A percentile compares a stretch with the other conserved stretches of the same genome.
Evolutionary conservation across 92 coral and sea anemone genomes (phyloP).

Genomic region (Blastomussa wellsi): DNA sequence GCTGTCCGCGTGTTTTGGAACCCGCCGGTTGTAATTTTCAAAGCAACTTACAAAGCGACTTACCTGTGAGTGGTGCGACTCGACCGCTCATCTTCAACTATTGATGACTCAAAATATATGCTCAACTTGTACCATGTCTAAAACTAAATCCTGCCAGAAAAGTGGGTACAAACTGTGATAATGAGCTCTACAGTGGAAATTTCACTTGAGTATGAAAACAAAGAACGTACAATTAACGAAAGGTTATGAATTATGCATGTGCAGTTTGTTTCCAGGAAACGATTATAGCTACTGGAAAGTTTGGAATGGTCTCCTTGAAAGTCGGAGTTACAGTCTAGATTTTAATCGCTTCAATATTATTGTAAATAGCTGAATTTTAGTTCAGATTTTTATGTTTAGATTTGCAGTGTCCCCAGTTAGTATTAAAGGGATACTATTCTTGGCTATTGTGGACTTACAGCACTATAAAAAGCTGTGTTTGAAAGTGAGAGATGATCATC

Average conservation of each 20-base stretch:
- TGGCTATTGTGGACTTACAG: too few species aligned
- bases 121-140: background rate
- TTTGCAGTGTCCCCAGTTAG: too few species aligned
- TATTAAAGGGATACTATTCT: too few species aligned
- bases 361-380: too few species aligned
- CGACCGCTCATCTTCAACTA: background rate
- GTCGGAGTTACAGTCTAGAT: too few species aligned
- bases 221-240: background rate
- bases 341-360: too few species aligned
- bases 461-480: too few species aligned
- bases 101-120: background rate
- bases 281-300: slow-evolving; percentile 8
- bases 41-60: background rate
- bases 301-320: background rate
- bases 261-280: background rate
- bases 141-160: background rate
- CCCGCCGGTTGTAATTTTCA: background rate
- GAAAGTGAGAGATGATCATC: too few species aligned
- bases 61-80: background rate
- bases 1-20: background rate
- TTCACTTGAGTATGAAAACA: background rate
- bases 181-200: background rate
- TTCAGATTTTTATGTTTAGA: too few species aligned
- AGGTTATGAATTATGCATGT: slow-evolving; percentile 8
- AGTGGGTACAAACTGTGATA: background rate